Base-by-base conservation (phyloP, 64 coral and sea anemone genomes). In the Actinia tenebrosa region DNA sequence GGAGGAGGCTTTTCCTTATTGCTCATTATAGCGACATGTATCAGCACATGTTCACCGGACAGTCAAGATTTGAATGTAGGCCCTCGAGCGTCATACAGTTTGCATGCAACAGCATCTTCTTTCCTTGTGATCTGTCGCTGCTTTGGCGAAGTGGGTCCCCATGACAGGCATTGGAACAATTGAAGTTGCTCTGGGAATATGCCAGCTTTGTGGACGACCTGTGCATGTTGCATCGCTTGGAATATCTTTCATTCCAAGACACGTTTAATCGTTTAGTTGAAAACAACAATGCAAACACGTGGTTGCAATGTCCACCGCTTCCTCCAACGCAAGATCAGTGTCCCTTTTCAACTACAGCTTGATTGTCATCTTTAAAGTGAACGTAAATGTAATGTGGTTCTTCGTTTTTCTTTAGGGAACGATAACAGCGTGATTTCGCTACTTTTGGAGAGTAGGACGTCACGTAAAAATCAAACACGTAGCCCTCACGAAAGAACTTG, bases 111-210 rank as follows among this genome's bases (percentile, higher is more conserved):
- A 56, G 84, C 82, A 79, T 22, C 26, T 83, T 87, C 89, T 80
- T 79, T 56, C 47, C 60, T 54, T 26, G 19, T 30, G 72, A 80
- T 86, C 89, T 17, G 89, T 91, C 19, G 54, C 52, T 64, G 89
- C 72, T 37, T 43, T 43, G 10, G 89, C 90, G 83, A 82, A 91
- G 83, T 91, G 85, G 55, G 90, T 91, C 15, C 84, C 85, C 90
- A 87, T 91, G 30, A 91, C 90, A 54, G 90, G 90, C 42, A 91
- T 68, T 18, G 46, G 85, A 42, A 71, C 80, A 64, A 87, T 72
- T 5, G 68, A 80, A 7, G 83, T 78, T 78, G 89, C 61, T 50
- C 83, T 71, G 22, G 83, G 89, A 78, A 86, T 91, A 78, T 91
- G 89, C 89, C 89, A 86, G 30, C 61, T 42, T 71, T 91, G 68